Percentiles rank a stretch among this genome's conserved stretches.
Conservation (phyloP, 2,113 vertebrate genomes). For the Polyodon spathula region DNA sequence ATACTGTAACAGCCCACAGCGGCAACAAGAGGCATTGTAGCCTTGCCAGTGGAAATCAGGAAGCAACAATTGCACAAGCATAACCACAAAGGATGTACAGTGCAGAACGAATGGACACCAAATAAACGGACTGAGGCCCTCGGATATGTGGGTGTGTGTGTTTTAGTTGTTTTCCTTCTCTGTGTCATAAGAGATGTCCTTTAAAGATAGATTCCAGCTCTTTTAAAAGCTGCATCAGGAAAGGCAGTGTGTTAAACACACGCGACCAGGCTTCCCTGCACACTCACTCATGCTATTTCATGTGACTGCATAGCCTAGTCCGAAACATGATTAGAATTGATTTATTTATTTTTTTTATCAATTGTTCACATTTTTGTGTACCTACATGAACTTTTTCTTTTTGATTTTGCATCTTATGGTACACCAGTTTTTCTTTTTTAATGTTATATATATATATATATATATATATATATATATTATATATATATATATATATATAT, state of each 20-base stretch:
- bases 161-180: neutral
- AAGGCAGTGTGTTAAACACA: neutral
- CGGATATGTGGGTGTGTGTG: neutral
- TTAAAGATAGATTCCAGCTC: constrained; percentile 1
- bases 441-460: too few species aligned
- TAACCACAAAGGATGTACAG: constrained; percentile 6
- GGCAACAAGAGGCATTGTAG: neutral
- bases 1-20: neutral
- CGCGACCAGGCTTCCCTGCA: neutral
- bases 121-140: neutral
- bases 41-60: constrained; percentile 1
- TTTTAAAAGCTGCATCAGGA: neutral
- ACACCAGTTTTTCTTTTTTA: too few species aligned
- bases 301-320: too few species aligned
- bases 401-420: too few species aligned
- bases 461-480: too few species aligned
- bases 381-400: too few species aligned
- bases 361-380: too few species aligned
- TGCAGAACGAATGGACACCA: neutral
- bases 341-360: too few species aligned
- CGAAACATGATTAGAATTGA: too few species aligned
- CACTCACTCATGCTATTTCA: too few species aligned
- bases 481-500: too few species aligned
- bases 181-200: constrained; percentile 6
- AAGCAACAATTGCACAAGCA: constrained; percentile 6